Base-by-base conservation (phyloP, 2,113 vertebrate species). In the Labrus mixtus region DNA sequence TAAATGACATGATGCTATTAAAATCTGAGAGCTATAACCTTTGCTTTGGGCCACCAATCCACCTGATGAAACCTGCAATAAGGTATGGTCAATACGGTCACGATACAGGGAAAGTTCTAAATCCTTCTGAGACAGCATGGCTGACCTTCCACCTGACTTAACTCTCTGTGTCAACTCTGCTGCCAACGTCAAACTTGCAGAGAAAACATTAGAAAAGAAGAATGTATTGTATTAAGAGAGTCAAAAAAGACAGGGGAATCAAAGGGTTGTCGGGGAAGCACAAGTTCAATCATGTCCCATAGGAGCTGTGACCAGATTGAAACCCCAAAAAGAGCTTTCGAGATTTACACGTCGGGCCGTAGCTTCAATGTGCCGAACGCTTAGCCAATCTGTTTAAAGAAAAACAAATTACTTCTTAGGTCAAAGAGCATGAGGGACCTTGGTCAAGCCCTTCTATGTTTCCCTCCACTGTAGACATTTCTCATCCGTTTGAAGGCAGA, bases 401-500 rank as follows among this genome's bases (percentile, higher is more conserved):
- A 90, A 92, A 94, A 93, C 84, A 94, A 92, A 93, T 91, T 89
- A 91, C 78, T 79, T 61, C 48, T 6, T 33, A 66, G 78, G 86
- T 90, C 80, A 88, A 68, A 91, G 92, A 70, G 89, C 90, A 77
- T 0, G 15, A 58, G 63, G 46, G 82, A 82, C 87, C 84, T 83
- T 79, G 87, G 85, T 87, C 85, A 80, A 59, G 87, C 87, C 85
- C 89, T 48, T 91, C 76, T 76, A 68, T 83, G 87, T 89, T 90
- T 82, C 84, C 84, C 84, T 73, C 57, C 50, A 62, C 83, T 77
- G 75, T 82, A 56, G 67, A 76, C 84, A 82, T 74, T 83, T 82
- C 60, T 39, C 81, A 53, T n/a, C 83, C 69, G 87, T 94, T 93
- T 94, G 93, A 95, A 95, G 93, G 82, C 87, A 84, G 90, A 93